Conservation (phyloP, 1,140 invertebrate species). For the Aporrectodea caliginosa region DNA sequence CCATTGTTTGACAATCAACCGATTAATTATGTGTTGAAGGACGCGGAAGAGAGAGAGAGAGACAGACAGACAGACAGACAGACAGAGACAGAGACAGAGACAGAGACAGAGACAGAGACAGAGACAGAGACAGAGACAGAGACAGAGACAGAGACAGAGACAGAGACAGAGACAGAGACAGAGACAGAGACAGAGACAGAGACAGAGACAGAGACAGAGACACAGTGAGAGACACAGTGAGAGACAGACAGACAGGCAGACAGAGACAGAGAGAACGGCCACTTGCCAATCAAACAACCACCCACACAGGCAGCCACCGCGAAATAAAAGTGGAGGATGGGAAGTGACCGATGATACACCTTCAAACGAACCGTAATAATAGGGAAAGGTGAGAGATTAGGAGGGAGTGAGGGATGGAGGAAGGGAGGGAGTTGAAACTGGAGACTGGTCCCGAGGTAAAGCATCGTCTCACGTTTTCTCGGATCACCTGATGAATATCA, state of each 20-base stretch:
- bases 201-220: not conserved
- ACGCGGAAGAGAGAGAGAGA: slow-evolving; percentile 1
- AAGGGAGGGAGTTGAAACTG: too few relatives aligned
- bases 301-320: too few relatives aligned
- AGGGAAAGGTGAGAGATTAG: too few relatives aligned
- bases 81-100: not conserved
- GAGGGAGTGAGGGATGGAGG: too few relatives aligned
- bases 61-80: slow-evolving; percentile 1
- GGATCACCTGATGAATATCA: too few relatives aligned
- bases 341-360: not conserved
- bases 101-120: not conserved
- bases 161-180: not conserved
- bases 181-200: not conserved
- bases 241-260: not conserved
- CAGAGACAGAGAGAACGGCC: not conserved
- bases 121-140: not conserved
- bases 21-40: too few relatives aligned
- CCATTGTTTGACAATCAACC: too few relatives aligned
- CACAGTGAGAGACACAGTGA: not conserved
- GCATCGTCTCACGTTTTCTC: too few relatives aligned
- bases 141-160: not conserved
- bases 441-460: too few relatives aligned
- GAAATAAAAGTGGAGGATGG: not conserved
- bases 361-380: not conserved
- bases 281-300: not conserved